phyloP scores from a whole-genome alignment of 2,797 vertebrate species.

The Hydrophis major region DNA sequence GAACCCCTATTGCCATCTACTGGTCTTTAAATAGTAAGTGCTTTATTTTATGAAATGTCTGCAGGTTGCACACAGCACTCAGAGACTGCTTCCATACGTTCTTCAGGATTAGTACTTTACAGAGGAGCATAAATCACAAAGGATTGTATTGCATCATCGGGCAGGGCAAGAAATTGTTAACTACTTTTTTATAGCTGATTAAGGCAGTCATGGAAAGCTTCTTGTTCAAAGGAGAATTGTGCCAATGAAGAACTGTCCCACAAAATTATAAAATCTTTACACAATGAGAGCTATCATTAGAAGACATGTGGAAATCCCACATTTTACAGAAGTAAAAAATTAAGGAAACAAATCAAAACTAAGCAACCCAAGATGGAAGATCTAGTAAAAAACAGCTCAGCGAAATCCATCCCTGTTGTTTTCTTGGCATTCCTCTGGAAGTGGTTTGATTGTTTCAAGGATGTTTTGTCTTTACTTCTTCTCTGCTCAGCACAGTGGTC shows the following conservation, averaged over 20 bases:
- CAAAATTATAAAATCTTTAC: neutral
- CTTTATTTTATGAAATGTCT: neutral
- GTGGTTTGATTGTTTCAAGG: neutral
- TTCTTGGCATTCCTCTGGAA: neutral
- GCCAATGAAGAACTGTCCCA: neutral
- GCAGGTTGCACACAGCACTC: neutral
- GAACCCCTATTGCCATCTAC: slow-evolving; percentile 63
- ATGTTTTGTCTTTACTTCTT: neutral
- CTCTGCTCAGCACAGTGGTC: neutral
- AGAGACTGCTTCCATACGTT: neutral
- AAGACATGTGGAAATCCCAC: neutral
- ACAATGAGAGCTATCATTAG: neutral
- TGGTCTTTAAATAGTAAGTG: slow-evolving; percentile 50
- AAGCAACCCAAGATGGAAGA: neutral
- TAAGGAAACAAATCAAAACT: neutral
- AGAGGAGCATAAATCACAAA: neutral
- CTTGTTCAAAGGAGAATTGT: neutral
- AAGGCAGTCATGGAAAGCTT: neutral
- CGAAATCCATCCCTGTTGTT: neutral
- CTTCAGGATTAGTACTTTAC: neutral
- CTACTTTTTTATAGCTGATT: neutral
- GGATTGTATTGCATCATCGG: neutral
- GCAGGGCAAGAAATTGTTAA: neutral
- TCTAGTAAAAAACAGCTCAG: neutral
- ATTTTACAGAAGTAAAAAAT: neutral